Evolutionary conservation across 2,797 vertebrate species (phyloP).

Genomic region (Sciaenops ocellatus): DNA sequence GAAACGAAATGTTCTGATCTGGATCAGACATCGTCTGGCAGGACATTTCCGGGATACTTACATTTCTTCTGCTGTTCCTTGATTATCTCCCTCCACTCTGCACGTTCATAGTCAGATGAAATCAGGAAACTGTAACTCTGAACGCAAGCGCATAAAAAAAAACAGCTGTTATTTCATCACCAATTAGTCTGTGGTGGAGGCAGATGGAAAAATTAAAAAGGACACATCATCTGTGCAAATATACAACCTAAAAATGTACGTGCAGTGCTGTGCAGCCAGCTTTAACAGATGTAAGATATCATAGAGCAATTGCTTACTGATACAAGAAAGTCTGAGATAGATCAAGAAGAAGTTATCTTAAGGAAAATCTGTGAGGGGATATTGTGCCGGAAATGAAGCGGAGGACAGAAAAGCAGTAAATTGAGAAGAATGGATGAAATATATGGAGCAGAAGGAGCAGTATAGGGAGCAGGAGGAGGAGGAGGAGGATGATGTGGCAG

Average conservation of each 20-base stretch:
- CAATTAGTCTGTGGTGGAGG: neutral
- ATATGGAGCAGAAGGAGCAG: neutral
- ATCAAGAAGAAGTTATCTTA: slow-evolving; percentile 4
- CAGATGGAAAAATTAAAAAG: neutral
- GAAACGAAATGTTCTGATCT: neutral
- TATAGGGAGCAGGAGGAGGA: neutral
- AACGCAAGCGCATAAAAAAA: slow-evolving; percentile 31
- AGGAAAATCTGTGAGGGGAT: neutral
- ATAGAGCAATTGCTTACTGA: neutral
- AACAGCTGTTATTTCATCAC: neutral
- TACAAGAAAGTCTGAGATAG: slow-evolving; percentile 5
- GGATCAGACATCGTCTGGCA: neutral
- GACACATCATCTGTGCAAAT: neutral
- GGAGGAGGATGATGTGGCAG: neutral
- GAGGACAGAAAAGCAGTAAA: neutral
- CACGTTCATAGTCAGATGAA: slow-evolving; percentile 96
- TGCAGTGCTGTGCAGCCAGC: neutral
- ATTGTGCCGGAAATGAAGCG: neutral
- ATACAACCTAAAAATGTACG: neutral
- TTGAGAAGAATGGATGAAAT: slow-evolving; percentile 27
- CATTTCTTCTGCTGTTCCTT: slow-evolving; percentile 99
- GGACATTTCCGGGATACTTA: slow-evolving; percentile 77
- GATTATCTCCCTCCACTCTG: slow-evolving; percentile 96
- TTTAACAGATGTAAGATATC: slow-evolving; percentile 17
- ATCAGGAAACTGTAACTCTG: slow-evolving; percentile 96